Conservation (phyloP, 1,140 invertebrate species). For the Trichoplusia ni region DNA sequence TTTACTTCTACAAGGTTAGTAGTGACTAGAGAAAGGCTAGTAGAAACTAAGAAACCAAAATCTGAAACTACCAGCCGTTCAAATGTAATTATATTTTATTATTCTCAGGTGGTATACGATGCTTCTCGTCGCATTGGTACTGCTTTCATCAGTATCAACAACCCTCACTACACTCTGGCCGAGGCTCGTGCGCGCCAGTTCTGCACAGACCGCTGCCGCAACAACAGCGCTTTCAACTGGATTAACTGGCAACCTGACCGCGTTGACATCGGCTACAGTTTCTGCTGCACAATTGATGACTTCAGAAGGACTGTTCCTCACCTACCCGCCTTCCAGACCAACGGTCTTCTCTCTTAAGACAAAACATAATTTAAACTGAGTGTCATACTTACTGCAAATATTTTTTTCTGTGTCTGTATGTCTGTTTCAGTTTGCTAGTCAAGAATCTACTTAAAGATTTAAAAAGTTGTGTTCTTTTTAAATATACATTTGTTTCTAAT, state of each 20-base stretch:
- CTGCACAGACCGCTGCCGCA: constrained; percentile 82
- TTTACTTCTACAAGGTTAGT: constrained; percentile 74
- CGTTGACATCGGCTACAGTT: constrained; percentile 83
- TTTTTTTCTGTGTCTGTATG: too few relatives aligned
- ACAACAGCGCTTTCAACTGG: constrained; percentile 82
- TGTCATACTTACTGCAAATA: too few relatives aligned
- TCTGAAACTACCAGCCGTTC: too few relatives aligned
- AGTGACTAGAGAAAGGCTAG: too few relatives aligned
- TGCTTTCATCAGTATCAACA: constrained; percentile 85
- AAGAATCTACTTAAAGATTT: too few relatives aligned
- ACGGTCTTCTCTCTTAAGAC: constrained; percentile 61
- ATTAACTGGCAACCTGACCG: constrained; percentile 72
- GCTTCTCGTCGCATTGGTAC: constrained; percentile 76
- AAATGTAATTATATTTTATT: not conserved
- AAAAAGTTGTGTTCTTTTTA: too few relatives aligned
- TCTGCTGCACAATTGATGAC: constrained; percentile 85
- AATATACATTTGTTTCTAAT: too few relatives aligned
- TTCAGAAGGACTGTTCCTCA: constrained; percentile 81
- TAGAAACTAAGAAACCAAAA: too few relatives aligned
- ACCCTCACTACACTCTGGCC: constrained; percentile 81
- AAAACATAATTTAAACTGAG: not conserved
- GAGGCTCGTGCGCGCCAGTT: constrained; percentile 75
- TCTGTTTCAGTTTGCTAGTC: too few relatives aligned
- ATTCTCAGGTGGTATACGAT: constrained; percentile 82
- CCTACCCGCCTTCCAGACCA: constrained; percentile 76